These are phyloP conservation scores for Cyclargus thomasi DNA, from an alignment of 1,140 invertebrate genomes.

Conservation along the genomic window DNA sequence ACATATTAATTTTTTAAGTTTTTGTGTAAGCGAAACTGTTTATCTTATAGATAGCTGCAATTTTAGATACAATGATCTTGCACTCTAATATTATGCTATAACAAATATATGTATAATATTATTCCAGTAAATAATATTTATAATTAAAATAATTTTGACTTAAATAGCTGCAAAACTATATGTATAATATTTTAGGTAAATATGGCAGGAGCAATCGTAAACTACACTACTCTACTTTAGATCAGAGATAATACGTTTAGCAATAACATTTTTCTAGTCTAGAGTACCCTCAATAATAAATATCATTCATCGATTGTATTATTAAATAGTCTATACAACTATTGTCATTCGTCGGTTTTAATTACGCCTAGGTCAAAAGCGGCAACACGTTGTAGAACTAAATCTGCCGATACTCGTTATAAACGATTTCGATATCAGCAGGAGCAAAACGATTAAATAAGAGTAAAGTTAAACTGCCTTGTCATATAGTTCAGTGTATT, in stretches of 20 bases:
- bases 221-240: not conserved
- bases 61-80: no score
- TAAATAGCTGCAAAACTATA: not conserved
- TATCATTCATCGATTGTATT: constrained; percentile 9
- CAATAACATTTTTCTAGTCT: not conserved
- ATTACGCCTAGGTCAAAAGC: not conserved
- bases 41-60: no score
- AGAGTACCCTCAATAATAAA: not conserved
- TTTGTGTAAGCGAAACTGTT: no score
- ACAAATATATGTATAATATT: no score
- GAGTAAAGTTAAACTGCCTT: not conserved
- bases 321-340: constrained; percentile 1
- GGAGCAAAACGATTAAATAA: not conserved
- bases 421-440: not conserved
- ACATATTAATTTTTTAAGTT: not conserved
- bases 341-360: constrained; percentile 3
- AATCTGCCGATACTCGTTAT: not conserved
- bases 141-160: no score
- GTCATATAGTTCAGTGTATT: not conserved
- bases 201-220: not conserved
- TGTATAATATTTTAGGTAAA: not conserved
- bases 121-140: no score
- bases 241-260: not conserved
- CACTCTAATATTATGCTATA: no score
- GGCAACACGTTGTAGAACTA: no score